phyloP scores from a whole-genome alignment of 2,888 invertebrate species.

The Oscheius sp. region DNA sequence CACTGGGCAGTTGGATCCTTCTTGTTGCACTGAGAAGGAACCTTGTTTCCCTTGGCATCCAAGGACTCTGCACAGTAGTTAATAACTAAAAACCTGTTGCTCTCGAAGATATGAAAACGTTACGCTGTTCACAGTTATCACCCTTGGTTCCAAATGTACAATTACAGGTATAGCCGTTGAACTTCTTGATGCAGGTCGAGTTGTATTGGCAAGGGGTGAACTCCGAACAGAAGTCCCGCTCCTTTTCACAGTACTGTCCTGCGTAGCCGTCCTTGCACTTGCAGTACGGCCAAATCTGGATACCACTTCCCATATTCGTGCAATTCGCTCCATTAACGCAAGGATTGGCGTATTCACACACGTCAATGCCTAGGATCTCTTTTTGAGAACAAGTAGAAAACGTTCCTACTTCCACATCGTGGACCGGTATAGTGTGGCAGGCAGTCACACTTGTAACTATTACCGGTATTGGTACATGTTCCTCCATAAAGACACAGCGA shows the following conservation, averaged over 20 bases:
- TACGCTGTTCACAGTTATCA: background rate
- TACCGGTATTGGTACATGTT: conserved; percentile 40
- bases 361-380: conserved; percentile 16
- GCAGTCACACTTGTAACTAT: conserved; percentile 41
- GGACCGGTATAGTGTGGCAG: conserved; percentile 40
- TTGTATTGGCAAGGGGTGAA: background rate
- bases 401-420: conserved; percentile 36
- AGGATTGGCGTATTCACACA: conserved; percentile 45
- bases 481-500: background rate
- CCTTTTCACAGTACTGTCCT: conserved; percentile 44
- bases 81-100: conserved; percentile 38
- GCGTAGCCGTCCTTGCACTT: conserved; percentile 46
- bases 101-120: background rate
- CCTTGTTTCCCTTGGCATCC: background rate
- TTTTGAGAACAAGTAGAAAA: background rate
- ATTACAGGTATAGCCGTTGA: background rate
- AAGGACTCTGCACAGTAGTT: conserved; percentile 35
- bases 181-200: background rate
- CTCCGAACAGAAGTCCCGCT: conserved; percentile 13
- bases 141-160: conserved; percentile 5
- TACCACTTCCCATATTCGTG: conserved; percentile 16
- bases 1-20: conserved; percentile 27
- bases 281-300: conserved; percentile 38
- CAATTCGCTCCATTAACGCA: conserved; percentile 47
- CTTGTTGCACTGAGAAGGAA: conserved; percentile 10